Evolutionary conservation across 1,140 invertebrate genomes (phyloP).

Genomic region (Lysiphlebus fabarum): DNA sequence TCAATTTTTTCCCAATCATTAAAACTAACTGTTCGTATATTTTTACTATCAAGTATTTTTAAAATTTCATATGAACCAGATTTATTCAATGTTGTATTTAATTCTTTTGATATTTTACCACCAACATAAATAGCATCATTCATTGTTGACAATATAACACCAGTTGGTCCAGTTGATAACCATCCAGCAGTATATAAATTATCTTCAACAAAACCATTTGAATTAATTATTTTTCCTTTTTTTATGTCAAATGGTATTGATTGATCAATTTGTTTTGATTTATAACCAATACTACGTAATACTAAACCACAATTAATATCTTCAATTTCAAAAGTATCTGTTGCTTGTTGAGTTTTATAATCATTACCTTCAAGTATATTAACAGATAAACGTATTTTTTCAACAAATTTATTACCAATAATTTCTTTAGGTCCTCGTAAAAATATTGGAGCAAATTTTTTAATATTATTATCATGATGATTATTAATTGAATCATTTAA

Average conservation of each 20-base stretch:
- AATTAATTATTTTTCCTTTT: slow-evolving; percentile 68
- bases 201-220: slow-evolving; percentile 63
- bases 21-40: slow-evolving; percentile 70
- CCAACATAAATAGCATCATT: slow-evolving; percentile 80
- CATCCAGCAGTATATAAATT: slow-evolving; percentile 89
- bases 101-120: slow-evolving; percentile 66
- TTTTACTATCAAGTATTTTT: slow-evolving; percentile 59
- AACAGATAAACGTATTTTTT: slow-evolving; percentile 61
- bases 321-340: slow-evolving; percentile 63
- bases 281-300: slow-evolving; percentile 85
- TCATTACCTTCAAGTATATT: slow-evolving; percentile 66
- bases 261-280: slow-evolving; percentile 67
- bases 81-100: slow-evolving; percentile 50
- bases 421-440: slow-evolving; percentile 73
- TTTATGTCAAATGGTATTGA: slow-evolving; percentile 73
- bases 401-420: slow-evolving; percentile 50
- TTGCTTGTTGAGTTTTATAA: slow-evolving; percentile 57
- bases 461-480: slow-evolving; percentile 33
- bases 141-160: slow-evolving; percentile 94
- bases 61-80: slow-evolving; percentile 61
- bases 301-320: slow-evolving; percentile 66
- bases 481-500: slow-evolving; percentile 49
- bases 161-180: slow-evolving; percentile 85
- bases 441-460: slow-evolving; percentile 73
- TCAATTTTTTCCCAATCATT: slow-evolving; percentile 86